Conservation (phyloP, 2,888 invertebrate species). For the Tetranychus truncatus region DNA sequence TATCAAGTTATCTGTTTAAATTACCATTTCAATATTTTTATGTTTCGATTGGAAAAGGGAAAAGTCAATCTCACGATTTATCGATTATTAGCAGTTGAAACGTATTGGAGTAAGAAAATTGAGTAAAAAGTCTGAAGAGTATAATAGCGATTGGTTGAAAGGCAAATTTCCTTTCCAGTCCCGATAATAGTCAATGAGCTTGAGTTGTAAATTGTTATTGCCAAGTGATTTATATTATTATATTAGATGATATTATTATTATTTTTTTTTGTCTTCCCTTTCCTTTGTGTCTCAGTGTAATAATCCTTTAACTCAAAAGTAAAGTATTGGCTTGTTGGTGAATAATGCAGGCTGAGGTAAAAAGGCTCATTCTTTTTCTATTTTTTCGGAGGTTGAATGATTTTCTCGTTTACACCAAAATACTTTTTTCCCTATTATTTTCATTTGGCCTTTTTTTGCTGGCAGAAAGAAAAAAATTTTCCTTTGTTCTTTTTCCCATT, state of each 20-base stretch:
- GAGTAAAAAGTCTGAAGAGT: not conserved
- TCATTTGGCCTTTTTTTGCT: too few species aligned
- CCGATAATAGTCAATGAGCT: not conserved
- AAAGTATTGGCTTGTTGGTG: too few species aligned
- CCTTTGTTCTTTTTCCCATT: too few species aligned
- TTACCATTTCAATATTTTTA: too few species aligned
- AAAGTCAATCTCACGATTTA: not conserved
- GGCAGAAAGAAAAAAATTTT: too few species aligned
- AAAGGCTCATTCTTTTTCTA: too few species aligned
- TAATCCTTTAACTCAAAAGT: not conserved
- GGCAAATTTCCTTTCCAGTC: not conserved
- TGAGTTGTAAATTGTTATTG: not conserved
- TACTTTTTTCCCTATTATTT: too few species aligned
- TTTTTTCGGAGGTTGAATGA: too few species aligned
- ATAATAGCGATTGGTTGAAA: not conserved
- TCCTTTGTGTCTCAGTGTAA: not conserved
- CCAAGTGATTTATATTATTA: not conserved
- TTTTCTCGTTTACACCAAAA: too few species aligned
- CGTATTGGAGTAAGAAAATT: not conserved
- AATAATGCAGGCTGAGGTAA: too few species aligned
- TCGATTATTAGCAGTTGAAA: not conserved
- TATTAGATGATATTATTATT: not conserved
- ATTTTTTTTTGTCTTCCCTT: not conserved
- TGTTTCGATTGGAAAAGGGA: too few species aligned
- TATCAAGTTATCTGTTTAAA: too few species aligned